These are phyloP conservation scores for Melanophora roralis DNA, from an alignment of 2,888 invertebrate genomes.

Conservation along the genomic window DNA sequence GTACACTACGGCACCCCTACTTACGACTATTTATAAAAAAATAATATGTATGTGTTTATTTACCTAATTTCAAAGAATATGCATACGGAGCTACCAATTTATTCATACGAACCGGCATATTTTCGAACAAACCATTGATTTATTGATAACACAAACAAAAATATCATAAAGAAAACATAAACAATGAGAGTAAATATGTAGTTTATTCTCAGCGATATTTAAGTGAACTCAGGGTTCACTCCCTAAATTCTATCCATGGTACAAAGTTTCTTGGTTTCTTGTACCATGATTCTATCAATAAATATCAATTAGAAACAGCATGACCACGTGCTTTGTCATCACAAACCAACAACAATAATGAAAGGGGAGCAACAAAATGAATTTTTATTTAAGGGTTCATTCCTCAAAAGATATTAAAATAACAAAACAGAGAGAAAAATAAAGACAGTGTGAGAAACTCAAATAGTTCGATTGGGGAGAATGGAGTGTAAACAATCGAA, in stretches of 20 bases:
- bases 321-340: slow-evolving; percentile 20
- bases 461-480: background rate
- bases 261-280: no score
- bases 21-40: no score
- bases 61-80: background rate
- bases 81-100: no score
- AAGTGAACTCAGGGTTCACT: no score
- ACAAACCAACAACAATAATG: background rate
- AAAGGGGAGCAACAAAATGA: background rate
- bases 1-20: no score
- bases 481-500: background rate
- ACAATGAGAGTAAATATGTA: background rate
- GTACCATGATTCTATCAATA: background rate
- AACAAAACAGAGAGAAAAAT: background rate
- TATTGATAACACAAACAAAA: background rate
- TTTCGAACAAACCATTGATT: background rate
- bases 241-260: no score
- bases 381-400: background rate
- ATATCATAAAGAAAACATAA: background rate
- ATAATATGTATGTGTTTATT: slow-evolving; percentile 9
- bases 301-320: background rate
- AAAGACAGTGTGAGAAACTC: background rate
- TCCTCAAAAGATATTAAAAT: background rate
- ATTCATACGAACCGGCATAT: slow-evolving; percentile 42
- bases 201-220: background rate